Conservation (phyloP, 2,888 invertebrate species). For the Cosmopolites sordidus region DNA sequence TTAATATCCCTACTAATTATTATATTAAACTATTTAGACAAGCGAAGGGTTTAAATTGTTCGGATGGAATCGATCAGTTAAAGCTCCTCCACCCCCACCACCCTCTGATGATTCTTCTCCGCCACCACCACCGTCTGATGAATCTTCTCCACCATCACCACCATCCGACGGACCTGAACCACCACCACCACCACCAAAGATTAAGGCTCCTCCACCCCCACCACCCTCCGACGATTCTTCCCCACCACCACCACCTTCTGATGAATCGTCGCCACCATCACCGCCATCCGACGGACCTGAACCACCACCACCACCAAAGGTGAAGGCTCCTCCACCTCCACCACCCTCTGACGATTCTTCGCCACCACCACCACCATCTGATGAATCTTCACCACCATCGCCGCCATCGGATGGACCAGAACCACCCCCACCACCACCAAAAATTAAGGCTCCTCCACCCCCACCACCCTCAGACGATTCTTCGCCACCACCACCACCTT, state of each 20-base stretch:
- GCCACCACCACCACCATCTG: constrained; percentile 2
- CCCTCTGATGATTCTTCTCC: constrained; percentile 30
- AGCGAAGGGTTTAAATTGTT: not conserved
- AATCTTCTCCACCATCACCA: constrained; percentile 17
- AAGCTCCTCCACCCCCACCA: constrained; percentile 3
- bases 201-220: not conserved
- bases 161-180: not conserved
- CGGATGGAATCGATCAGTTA: not conserved
- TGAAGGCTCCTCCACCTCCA: not conserved
- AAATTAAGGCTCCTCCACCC: not conserved
- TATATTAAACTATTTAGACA: not conserved
- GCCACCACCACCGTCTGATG: constrained; percentile 34
- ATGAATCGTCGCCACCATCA: constrained; percentile 18
- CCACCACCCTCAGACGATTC: not conserved
- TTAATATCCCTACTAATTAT: no score
- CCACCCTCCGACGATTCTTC: constrained; percentile 23
- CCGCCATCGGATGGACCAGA: not conserved
- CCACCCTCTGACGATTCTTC: not conserved
- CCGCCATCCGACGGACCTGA: constrained; percentile 4
- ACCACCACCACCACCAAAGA: constrained; percentile 3
- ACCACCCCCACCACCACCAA: not conserved
- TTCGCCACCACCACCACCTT: not conserved
- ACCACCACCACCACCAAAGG: not conserved
- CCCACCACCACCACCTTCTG: constrained; percentile 25
- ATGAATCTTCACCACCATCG: constrained; percentile 18